Evolutionary conservation across 92 coral and sea anemone species (phyloP).

Genomic region (Hydrozoanthus gracilis): DNA sequence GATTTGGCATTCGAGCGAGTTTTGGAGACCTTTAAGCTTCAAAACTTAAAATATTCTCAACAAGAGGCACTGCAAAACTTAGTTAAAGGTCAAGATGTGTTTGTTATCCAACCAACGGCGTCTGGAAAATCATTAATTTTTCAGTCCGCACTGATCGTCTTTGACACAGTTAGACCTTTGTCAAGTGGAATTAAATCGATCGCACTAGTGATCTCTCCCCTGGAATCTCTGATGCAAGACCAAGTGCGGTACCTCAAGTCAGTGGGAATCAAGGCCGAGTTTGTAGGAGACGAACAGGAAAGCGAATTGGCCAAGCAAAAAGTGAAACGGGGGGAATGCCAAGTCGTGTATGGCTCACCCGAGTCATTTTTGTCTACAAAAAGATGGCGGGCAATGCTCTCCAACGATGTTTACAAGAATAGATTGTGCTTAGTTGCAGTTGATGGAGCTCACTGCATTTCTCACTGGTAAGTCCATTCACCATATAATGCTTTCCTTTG

Average conservation of each 20-base stretch:
- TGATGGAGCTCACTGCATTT: slow-evolving; percentile 46
- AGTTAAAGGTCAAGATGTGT: no score
- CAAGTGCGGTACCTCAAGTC: slow-evolving; percentile 48
- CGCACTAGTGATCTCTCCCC: slow-evolving; percentile 44
- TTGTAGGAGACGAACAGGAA: slow-evolving; percentile 54
- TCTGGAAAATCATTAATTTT: no score
- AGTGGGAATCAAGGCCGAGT: slow-evolving; percentile 38
- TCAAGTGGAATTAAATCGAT: no score
- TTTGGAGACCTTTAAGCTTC: no score
- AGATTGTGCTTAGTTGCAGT: slow-evolving; percentile 51
- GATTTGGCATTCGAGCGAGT: no score
- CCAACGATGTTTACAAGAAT: slow-evolving; percentile 26
- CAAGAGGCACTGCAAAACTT: no score
- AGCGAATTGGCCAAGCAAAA: slow-evolving; percentile 41
- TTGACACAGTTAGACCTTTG: no score
- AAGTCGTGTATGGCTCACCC: slow-evolving; percentile 49
- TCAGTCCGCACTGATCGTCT: no score
- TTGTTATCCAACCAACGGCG: no score
- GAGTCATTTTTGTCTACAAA: slow-evolving; percentile 43
- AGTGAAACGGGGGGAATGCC: slow-evolving; percentile 49
- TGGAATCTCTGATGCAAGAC: slow-evolving; percentile 57
- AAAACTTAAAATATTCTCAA: no score
- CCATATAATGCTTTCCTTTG: no score
- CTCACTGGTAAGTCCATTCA: slow-evolving; percentile 47
- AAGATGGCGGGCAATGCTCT: slow-evolving; percentile 45